These are phyloP conservation scores for Synergus laeviventris DNA, from an alignment of 2,888 invertebrate genomes.

Conservation along the genomic window DNA sequence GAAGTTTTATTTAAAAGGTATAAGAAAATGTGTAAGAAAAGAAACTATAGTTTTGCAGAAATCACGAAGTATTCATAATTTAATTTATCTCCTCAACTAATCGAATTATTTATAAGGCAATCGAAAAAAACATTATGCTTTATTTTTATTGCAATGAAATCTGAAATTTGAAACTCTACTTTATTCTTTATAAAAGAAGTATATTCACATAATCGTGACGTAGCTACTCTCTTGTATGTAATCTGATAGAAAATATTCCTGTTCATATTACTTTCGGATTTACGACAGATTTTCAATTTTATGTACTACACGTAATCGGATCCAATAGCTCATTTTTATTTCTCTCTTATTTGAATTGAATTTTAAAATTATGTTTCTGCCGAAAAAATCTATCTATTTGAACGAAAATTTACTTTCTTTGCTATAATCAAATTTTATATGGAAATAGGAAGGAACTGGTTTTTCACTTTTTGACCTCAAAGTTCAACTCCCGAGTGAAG, in stretches of 20 bases:
- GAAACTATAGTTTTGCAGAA: no score
- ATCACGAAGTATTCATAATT: no score
- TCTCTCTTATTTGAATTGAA: not conserved
- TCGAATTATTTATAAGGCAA: no score
- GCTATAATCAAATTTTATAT: not conserved
- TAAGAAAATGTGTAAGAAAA: no score
- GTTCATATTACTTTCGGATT: not conserved
- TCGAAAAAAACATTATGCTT: not conserved
- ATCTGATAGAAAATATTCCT: not conserved
- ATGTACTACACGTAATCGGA: not conserved
- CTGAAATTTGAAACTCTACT: not conserved
- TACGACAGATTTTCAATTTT: not conserved
- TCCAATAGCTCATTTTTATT: not conserved
- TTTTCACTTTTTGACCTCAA: not conserved
- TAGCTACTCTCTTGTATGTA: not conserved
- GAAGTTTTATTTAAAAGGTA: no score
- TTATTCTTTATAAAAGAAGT: not conserved
- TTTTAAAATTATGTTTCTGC: not conserved
- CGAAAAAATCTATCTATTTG: no score
- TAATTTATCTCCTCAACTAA: no score
- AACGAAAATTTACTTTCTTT: slow-evolving; percentile 1
- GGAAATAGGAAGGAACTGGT: no score
- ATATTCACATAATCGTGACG: not conserved
- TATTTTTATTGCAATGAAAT: not conserved
- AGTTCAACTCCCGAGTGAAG: not conserved